Conservation (phyloP, 1,140 invertebrate species). For the Gyrodactylus salaris region DNA sequence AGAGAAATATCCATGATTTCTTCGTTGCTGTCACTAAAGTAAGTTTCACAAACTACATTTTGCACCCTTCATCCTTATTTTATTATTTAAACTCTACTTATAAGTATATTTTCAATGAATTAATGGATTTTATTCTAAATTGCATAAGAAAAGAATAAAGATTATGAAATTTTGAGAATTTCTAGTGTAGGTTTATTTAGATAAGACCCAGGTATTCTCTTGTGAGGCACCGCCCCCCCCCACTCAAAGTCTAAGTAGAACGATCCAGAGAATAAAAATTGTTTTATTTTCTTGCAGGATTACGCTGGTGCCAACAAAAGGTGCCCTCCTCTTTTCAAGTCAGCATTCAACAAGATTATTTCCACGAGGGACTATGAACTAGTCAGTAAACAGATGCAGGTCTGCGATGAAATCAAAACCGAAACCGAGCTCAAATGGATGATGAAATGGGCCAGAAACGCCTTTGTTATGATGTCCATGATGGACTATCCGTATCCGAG, state of each 20-base stretch:
- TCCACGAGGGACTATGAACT: not conserved
- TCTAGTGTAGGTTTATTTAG: too few relatives aligned
- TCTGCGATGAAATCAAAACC: conserved; percentile 13
- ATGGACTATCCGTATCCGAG: conserved; percentile 56
- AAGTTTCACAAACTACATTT: not conserved
- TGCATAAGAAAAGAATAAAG: not conserved
- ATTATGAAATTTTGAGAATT: not conserved
- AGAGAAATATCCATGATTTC: conserved; percentile 41
- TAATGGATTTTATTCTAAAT: not conserved
- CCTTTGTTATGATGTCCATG: conserved; percentile 50
- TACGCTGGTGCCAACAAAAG: conserved; percentile 18
- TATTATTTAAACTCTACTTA: not conserved
- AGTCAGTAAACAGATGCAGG: conserved; percentile 7
- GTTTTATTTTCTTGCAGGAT: not conserved
- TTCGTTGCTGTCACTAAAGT: conserved; percentile 18
- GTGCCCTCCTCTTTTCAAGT: conserved; percentile 26
- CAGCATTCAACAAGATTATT: not conserved
- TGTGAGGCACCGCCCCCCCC: too few relatives aligned
- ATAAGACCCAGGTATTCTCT: too few relatives aligned
- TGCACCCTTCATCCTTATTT: not conserved
- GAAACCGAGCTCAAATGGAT: conserved; percentile 13
- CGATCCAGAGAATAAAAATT: too few relatives aligned
- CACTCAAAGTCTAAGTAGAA: too few relatives aligned
- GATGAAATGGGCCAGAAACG: conserved; percentile 21
- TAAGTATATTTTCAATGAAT: not conserved